Evolutionary conservation across 2,888 invertebrate genomes (phyloP), one percentile per base, ranked within the genome.

Genomic region (Diarsia mendica): DNA sequence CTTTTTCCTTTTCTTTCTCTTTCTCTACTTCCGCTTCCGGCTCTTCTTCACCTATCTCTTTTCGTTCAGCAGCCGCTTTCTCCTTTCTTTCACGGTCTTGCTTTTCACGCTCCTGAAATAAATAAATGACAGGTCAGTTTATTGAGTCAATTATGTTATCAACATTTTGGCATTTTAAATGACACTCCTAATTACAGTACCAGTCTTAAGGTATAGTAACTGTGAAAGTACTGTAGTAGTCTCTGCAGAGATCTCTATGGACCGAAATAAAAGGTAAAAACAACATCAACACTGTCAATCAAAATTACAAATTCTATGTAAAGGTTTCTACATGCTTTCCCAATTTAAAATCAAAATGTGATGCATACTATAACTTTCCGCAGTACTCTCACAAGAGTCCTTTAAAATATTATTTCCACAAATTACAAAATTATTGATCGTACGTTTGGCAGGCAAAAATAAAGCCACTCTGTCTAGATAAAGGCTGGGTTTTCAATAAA

Each of bases 31-130:
- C 86, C 1, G 84, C 84, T 20, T 83, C 87, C 4, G 89, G 89
- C 33, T 82, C 87, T 10, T 85, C 89, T 58, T 91, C 90, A 0
- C 88, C 89, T 11, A 66, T 80, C 6, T 88, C 92, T 61, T 85
- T 88, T 77, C 76, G 89, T 79, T 89, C 92, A 53, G 90, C 88
- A 0, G 77, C 85, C 72, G 91, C 91, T 64, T 84, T 91, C 61
- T 91, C 93, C 75, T 91, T 91, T n/a, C 65, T 90, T 67, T 93
- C 93, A 15, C 90, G 91, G 3, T 92, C 93, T 75, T 84, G 77
- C 73, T 80, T 92, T 74, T 93, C 94, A 46, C 92, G 91, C 77
- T 95, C 94, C 94, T 94, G 78, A 23, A 55, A 6, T 8, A 33
- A 72, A 20, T 0, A 60, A 49, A 18, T 11, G 15, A 20, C 0